phyloP scores from a whole-genome alignment of 2,113 vertebrate species.

The Notiomystis cincta region DNA sequence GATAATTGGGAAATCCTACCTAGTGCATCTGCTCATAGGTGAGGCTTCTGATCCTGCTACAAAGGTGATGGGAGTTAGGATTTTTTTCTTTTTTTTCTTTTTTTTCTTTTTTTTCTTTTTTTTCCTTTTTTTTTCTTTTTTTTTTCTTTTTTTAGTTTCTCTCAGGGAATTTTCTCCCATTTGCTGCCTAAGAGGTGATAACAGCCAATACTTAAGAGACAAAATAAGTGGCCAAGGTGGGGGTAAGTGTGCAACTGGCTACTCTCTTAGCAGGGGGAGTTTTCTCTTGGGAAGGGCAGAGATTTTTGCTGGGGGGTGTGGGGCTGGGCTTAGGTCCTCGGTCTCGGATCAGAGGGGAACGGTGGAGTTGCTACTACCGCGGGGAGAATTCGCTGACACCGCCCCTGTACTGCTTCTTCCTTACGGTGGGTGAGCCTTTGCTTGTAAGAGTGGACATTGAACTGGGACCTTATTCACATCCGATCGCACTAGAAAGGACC shows the following conservation, averaged over 20 bases:
- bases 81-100: not conserved
- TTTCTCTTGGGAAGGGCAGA: not conserved
- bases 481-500: not conserved
- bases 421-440: not conserved
- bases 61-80: not conserved
- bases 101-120: no score
- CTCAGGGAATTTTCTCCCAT: not conserved
- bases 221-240: not conserved
- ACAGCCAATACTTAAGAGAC: not conserved
- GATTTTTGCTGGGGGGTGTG: not conserved
- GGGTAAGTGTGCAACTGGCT: not conserved
- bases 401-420: not conserved
- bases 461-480: not conserved
- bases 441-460: not conserved
- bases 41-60: not conserved
- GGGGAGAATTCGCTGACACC: not conserved
- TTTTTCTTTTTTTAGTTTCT: no score
- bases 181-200: not conserved
- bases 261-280: not conserved
- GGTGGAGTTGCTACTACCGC: not conserved
- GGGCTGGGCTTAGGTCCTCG: not conserved
- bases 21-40: not conserved
- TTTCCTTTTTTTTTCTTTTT: no score
- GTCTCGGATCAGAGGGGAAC: not conserved
- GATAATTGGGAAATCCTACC: not conserved